phyloP scores from a whole-genome alignment of 35 echinoderm and acorn worm species.

The Amphiura filiformis region DNA sequence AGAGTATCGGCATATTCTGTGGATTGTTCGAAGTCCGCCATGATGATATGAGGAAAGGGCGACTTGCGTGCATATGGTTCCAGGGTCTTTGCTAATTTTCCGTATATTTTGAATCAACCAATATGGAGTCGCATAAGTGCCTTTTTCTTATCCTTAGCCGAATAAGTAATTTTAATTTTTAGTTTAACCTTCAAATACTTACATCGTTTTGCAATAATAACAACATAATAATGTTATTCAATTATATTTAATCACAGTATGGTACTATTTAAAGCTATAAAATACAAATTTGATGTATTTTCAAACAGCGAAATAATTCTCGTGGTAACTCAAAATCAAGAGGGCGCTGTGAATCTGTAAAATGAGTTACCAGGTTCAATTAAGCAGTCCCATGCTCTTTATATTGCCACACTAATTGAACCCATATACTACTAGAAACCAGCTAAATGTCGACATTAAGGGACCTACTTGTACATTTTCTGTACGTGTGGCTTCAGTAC shows the following conservation, averaged over 20 bases:
- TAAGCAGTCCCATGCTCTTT: background rate
- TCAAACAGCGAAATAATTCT: no score
- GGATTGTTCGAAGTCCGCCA: background rate
- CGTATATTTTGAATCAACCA: background rate
- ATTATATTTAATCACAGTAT: background rate
- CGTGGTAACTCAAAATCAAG: background rate
- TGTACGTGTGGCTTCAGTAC: no score
- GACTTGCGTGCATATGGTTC: constrained; percentile 5
- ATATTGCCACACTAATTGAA: background rate
- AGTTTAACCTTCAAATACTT: background rate
- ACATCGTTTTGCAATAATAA: no score
- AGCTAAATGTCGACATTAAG: background rate
- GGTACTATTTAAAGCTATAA: background rate
- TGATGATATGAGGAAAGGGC: constrained; percentile 7
- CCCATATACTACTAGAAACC: background rate
- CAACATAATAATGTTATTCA: background rate
- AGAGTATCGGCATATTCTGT: background rate
- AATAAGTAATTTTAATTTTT: background rate
- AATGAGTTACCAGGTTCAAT: background rate
- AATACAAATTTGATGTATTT: background rate
- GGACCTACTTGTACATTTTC: background rate
- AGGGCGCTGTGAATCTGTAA: background rate
- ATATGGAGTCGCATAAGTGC: background rate
- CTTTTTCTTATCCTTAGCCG: background rate
- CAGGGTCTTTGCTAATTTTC: background rate